Evolutionary conservation across 1,140 invertebrate genomes (phyloP).

Genomic region (Campoletis sonorensis): DNA sequence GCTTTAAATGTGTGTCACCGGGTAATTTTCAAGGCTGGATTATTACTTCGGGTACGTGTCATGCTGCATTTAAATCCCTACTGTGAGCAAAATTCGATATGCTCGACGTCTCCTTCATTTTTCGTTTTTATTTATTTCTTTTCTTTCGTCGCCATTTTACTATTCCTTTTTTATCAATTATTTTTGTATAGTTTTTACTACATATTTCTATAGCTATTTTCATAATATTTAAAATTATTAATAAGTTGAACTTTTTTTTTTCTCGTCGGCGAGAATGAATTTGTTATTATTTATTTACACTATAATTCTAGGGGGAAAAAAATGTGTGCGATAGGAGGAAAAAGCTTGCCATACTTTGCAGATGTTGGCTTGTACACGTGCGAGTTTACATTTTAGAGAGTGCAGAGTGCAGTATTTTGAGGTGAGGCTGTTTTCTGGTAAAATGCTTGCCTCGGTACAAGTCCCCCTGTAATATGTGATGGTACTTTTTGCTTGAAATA

Average conservation of each 20-base stretch:
- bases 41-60: conserved; percentile 25
- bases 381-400: neutral
- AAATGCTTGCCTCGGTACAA: neutral
- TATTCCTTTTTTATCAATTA: too few relatives aligned
- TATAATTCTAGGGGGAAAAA: neutral
- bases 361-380: neutral
- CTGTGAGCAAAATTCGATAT: neutral
- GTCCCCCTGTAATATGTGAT: neutral
- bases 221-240: neutral
- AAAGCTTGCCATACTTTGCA: neutral
- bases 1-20: conserved; percentile 1
- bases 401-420: neutral
- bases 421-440: neutral
- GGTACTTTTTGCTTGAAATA: neutral
- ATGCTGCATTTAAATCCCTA: neutral
- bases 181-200: neutral
- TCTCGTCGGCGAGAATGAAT: neutral
- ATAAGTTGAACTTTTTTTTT: too few relatives aligned
- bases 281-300: too few relatives aligned
- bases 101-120: neutral
- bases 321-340: neutral
- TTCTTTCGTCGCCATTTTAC: neutral
- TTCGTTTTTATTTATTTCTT: neutral
- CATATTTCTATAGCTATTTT: neutral
- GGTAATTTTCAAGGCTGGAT: conserved; percentile 11